These are phyloP conservation scores for Cairina moschata DNA, from an alignment of 2,113 vertebrate species.

Conservation along the genomic window DNA sequence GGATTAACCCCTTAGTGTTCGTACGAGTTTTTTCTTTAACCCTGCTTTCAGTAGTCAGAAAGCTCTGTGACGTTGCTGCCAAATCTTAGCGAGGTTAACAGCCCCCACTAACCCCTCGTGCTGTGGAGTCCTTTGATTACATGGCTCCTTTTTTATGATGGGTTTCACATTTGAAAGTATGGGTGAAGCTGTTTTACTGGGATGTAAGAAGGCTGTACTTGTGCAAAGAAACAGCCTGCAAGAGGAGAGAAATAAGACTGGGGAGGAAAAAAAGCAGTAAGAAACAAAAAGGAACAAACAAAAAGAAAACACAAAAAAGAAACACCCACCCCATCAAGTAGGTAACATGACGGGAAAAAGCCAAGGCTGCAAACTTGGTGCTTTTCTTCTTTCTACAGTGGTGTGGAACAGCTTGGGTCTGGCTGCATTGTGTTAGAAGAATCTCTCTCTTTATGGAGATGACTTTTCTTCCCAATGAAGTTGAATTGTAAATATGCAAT, in stretches of 20 bases:
- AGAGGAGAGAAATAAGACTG: background rate
- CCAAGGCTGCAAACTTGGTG: background rate
- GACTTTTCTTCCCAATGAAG: slow-evolving; percentile 34
- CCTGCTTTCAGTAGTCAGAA: background rate
- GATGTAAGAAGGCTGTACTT: background rate
- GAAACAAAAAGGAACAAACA: no score
- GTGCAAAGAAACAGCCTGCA: background rate
- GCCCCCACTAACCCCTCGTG: background rate
- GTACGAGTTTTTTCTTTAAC: background rate
- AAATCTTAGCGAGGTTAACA: slow-evolving; percentile 1
- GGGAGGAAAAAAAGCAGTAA: no score
- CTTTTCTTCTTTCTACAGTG: background rate
- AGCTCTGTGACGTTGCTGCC: background rate
- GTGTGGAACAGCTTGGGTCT: background rate
- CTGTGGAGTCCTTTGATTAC: slow-evolving; percentile 32
- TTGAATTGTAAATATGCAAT: slow-evolving; percentile 23
- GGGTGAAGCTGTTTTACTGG: background rate
- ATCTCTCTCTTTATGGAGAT: background rate
- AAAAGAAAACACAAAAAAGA: background rate
- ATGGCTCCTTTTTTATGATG: background rate
- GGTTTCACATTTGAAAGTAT: slow-evolving; percentile 33
- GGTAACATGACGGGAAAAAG: slow-evolving; percentile 20
- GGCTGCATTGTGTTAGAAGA: background rate
- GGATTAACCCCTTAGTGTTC: slow-evolving; percentile 72
- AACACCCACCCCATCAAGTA: background rate